phyloP scores from a whole-genome alignment of 1,140 invertebrate species.

The Pantala flavescens region DNA sequence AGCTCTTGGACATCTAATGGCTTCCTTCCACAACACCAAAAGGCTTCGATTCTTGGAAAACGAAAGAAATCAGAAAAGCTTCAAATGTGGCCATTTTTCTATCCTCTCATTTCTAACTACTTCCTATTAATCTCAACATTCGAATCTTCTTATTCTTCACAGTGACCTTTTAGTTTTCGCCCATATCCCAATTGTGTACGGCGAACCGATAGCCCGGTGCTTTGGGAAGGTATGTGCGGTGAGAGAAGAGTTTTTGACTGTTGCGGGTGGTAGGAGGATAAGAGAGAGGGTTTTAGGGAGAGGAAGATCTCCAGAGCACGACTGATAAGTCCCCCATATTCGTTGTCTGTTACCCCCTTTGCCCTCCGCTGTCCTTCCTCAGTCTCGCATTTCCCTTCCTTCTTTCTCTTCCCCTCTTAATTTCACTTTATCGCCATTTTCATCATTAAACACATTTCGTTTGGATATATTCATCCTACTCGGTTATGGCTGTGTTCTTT shows the following conservation, averaged over 20 bases:
- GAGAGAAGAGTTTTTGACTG: not conserved
- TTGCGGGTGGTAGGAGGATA: not conserved
- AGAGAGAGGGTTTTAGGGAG: not conserved
- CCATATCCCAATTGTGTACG: not conserved
- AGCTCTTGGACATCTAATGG: too few relatives aligned
- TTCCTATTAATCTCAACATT: not conserved
- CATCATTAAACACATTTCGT: not conserved
- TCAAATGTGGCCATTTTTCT: not conserved
- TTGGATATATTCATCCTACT: not conserved
- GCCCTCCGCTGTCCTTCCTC: not conserved
- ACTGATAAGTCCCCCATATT: conserved; percentile 5
- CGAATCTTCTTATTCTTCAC: not conserved
- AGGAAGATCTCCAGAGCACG: not conserved
- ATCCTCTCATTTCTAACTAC: not conserved
- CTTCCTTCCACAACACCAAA: too few relatives aligned
- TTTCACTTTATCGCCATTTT: not conserved
- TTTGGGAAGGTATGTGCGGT: not conserved
- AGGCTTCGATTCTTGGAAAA: too few relatives aligned
- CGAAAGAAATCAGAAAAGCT: too few relatives aligned
- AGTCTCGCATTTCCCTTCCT: not conserved
- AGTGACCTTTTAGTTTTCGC: not conserved
- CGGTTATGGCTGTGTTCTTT: too few relatives aligned
- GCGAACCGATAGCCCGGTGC: not conserved
- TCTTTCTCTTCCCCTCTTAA: not conserved
- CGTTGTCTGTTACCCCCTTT: not conserved